Evolutionary conservation across 2,797 vertebrate genomes (phyloP).

Genomic region (Pelobates cultripes): DNA sequence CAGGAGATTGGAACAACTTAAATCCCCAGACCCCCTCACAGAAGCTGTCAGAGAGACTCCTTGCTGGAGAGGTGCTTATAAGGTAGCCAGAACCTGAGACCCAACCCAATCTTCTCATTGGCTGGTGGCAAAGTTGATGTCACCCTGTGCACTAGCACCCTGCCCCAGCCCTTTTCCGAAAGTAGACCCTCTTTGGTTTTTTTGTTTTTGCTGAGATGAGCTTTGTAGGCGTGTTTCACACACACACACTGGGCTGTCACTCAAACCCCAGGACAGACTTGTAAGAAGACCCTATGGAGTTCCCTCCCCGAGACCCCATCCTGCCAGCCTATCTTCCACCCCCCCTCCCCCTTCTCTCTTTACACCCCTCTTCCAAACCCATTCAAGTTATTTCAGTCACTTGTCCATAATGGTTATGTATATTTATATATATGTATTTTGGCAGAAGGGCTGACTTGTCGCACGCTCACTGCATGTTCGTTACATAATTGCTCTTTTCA

Average conservation of each 20-base stretch:
- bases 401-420: conserved; percentile 55
- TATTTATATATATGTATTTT: conserved; percentile 46
- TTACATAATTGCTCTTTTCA: conserved; percentile 40
- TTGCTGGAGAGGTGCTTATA: conserved; percentile 68
- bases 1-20: conserved; percentile 51
- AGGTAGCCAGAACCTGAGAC: conserved; percentile 57
- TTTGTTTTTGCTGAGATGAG: conserved; percentile 69
- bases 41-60: conserved; percentile 60
- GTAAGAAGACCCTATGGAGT: conserved; percentile 31
- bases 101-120: conserved; percentile 31
- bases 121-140: conserved; percentile 14
- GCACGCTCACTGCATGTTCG: neutral
- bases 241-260: conserved; percentile 70
- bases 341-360: conserved; percentile 22
- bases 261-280: conserved; percentile 58
- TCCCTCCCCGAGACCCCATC: conserved; percentile 32
- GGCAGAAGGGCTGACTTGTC: neutral
- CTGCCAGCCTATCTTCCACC: conserved; percentile 16
- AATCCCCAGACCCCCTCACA: conserved; percentile 59
- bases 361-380: conserved; percentile 26
- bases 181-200: conserved; percentile 66
- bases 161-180: conserved; percentile 56
- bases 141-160: conserved; percentile 22
- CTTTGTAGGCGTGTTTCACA: conserved; percentile 38
- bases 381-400: conserved; percentile 61